Percentiles rank a stretch among this genome's conserved stretches.
Conservation (phyloP, 2,797 vertebrate genomes). For the Chaunax sp. region DNA sequence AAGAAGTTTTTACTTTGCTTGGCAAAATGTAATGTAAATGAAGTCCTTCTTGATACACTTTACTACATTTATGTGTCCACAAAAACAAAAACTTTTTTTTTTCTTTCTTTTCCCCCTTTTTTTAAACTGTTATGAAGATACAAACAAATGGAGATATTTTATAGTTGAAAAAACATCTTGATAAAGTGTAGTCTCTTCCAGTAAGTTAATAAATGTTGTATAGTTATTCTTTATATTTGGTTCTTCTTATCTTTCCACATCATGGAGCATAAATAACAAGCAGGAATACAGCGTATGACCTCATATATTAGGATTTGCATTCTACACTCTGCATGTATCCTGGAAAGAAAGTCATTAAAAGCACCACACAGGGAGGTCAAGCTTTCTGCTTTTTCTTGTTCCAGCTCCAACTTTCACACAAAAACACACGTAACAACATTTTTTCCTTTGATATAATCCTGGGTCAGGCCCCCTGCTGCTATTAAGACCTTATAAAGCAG, state of each 20-base stretch:
- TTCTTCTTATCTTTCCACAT: not conserved
- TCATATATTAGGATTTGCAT: conserved; percentile 7
- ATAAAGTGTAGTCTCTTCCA: too few relatives aligned
- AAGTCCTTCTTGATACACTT: too few relatives aligned
- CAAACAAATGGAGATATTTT: too few relatives aligned
- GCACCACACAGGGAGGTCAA: conserved; percentile 46
- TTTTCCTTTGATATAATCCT: conserved; percentile 63
- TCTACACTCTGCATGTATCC: conserved; percentile 3
- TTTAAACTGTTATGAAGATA: too few relatives aligned
- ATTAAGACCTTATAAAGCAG: conserved; percentile 59
- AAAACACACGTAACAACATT: conserved; percentile 41
- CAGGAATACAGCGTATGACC: conserved; percentile 10
- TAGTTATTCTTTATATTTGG: not conserved
- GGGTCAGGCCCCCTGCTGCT: conserved; percentile 63
- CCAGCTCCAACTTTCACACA: conserved; percentile 46
- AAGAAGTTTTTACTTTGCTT: too few relatives aligned
- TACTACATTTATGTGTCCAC: too few relatives aligned
- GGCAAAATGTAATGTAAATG: too few relatives aligned
- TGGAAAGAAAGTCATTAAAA: conserved; percentile 49
- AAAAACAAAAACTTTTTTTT: too few relatives aligned
- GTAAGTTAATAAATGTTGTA: too few relatives aligned
- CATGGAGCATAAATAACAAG: not conserved
- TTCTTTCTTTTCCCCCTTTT: too few relatives aligned
- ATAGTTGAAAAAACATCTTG: too few relatives aligned
- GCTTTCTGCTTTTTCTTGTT: conserved; percentile 38